Conservation (phyloP, 2,888 invertebrate genomes). For the Harmothoe impar region DNA sequence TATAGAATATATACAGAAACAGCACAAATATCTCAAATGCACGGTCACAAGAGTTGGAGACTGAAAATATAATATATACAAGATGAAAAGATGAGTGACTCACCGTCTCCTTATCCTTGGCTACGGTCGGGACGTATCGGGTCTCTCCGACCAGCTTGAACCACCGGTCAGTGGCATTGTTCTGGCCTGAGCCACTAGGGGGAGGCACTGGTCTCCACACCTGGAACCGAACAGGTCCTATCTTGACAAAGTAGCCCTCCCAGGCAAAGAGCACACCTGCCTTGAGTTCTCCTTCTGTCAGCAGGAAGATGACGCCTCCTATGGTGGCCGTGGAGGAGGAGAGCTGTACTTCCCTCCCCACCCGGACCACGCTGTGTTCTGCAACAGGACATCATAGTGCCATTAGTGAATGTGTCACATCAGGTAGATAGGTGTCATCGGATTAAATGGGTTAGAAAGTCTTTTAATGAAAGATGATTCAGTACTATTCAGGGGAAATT, state of each 20-base stretch:
- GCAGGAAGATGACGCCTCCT: constrained; percentile 15
- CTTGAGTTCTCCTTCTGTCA: background rate
- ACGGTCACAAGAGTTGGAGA: too few relatives aligned
- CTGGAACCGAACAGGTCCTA: constrained; percentile 48
- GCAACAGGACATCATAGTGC: background rate
- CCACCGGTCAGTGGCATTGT: background rate
- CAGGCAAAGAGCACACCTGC: constrained; percentile 36
- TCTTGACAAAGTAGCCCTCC: background rate
- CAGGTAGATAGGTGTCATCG: too few relatives aligned
- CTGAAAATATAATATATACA: too few relatives aligned
- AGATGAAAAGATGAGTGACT: background rate
- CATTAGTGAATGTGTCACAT: too few relatives aligned
- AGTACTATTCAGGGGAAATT: too few relatives aligned
- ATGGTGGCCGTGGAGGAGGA: background rate
- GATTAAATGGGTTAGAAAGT: too few relatives aligned
- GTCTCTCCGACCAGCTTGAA: constrained; percentile 10
- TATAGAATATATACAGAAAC: too few relatives aligned
- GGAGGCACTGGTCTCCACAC: constrained; percentile 28
- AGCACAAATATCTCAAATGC: too few relatives aligned
- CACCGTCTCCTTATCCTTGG: background rate
- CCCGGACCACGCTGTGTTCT: constrained; percentile 1
- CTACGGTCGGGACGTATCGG: background rate
- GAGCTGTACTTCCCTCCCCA: background rate
- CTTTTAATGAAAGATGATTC: too few relatives aligned
- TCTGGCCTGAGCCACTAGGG: background rate